Percentiles rank a stretch among this genome's conserved stretches.
These are phyloP conservation scores for Pissodes strobi DNA, from an alignment of 1,140 invertebrate species.

Conservation along the genomic window DNA sequence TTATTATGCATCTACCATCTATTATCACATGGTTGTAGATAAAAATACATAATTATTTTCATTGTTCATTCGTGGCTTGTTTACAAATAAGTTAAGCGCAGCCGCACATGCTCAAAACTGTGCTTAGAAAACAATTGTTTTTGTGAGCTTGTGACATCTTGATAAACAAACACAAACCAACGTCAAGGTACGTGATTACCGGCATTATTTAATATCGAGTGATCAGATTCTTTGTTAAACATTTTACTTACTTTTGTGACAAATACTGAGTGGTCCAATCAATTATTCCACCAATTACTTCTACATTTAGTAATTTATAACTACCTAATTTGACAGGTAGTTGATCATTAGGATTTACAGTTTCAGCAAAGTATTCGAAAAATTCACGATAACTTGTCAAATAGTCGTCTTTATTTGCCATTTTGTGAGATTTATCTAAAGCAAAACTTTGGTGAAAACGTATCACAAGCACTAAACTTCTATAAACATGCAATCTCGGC, in stretches of 20 bases:
- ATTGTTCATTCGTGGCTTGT: slow-evolving; percentile 4
- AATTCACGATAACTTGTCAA: slow-evolving; percentile 69
- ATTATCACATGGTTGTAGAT: too few species aligned
- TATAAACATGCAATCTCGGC: background rate
- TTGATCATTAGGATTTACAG: slow-evolving; percentile 71
- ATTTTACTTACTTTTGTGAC: slow-evolving; percentile 69
- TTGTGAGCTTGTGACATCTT: too few species aligned
- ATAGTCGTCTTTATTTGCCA: slow-evolving; percentile 66
- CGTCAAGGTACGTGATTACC: background rate
- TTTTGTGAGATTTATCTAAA: slow-evolving; percentile 27
- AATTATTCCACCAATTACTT: slow-evolving; percentile 75
- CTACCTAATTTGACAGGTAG: slow-evolving; percentile 72
- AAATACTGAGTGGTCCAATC: slow-evolving; percentile 79
- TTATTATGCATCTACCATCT: too few species aligned
- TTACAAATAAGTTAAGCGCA: slow-evolving; percentile 22
- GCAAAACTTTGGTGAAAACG: background rate
- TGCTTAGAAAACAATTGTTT: too few species aligned
- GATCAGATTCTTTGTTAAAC: background rate
- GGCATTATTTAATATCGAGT: slow-evolving; percentile 14
- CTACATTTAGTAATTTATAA: slow-evolving; percentile 68
- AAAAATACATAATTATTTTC: too few species aligned
- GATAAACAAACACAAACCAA: background rate
- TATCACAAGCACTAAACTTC: slow-evolving; percentile 7
- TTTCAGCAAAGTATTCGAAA: slow-evolving; percentile 70
- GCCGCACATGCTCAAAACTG: slow-evolving; percentile 8